phyloP scores from a whole-genome alignment of 1,140 invertebrate species.

The Liolophura sinensis region DNA sequence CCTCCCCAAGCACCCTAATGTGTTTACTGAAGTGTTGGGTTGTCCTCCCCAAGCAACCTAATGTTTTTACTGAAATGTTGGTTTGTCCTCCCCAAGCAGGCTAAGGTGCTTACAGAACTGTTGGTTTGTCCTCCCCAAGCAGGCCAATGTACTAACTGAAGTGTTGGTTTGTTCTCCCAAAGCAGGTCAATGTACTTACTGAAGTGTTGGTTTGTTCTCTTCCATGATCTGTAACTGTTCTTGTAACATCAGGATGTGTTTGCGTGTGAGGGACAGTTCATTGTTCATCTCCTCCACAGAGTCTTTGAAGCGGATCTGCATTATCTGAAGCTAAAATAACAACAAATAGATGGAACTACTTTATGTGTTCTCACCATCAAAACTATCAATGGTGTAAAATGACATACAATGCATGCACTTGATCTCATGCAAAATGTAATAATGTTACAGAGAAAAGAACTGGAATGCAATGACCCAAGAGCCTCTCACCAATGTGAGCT shows the following conservation, averaged over 20 bases:
- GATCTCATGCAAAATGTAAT: not conserved
- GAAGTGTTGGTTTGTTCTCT: slow-evolving; percentile 39
- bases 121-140: too few relatives aligned
- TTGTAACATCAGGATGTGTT: slow-evolving; percentile 49
- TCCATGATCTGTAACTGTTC: slow-evolving; percentile 51
- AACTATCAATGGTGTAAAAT: too few relatives aligned
- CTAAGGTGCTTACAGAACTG: slow-evolving; percentile 33
- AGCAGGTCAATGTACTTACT: slow-evolving; percentile 18
- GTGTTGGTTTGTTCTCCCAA: too few relatives aligned
- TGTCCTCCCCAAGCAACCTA: too few relatives aligned
- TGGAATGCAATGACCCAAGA: too few relatives aligned
- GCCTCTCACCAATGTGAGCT: too few relatives aligned
- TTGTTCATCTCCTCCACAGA: slow-evolving; percentile 45
- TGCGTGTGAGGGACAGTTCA: slow-evolving; percentile 46
- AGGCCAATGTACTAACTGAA: too few relatives aligned
- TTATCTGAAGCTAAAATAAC: slow-evolving; percentile 38
- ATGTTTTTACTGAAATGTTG: slow-evolving; percentile 13
- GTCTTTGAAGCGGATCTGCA: slow-evolving; percentile 48
- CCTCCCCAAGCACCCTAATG: too few relatives aligned
- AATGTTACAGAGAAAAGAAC: too few relatives aligned
- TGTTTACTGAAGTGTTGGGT: too few relatives aligned
- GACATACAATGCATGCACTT: not conserved
- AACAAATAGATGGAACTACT: not conserved
- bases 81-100: slow-evolving; percentile 47
- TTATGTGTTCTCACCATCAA: too few relatives aligned